Evolutionary conservation across 2,113 vertebrate species (phyloP), one percentile per base, ranked within the genome.

Genomic region (Sylvilagus bachmani): DNA sequence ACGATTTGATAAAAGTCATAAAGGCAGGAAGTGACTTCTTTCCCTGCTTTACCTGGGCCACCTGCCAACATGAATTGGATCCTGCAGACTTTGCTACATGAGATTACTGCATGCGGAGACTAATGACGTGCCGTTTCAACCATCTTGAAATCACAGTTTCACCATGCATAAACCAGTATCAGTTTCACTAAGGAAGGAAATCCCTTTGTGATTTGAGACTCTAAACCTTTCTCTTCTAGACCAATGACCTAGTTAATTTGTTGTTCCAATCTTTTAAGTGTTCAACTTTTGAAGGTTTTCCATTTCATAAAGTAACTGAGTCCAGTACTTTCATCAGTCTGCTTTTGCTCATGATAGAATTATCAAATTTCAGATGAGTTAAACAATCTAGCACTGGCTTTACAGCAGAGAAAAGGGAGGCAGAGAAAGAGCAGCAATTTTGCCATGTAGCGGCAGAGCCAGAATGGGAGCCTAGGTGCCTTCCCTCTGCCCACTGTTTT

Each of bases 281-380:
- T 94, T 91, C 71, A 93, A 67, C 29, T 94, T 58, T 74, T 96
- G 91, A 94, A 79, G 7, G 10, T n/a, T 90, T 79, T 79, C 36
- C 49, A 71, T 80, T 93, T 87, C 77, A 61, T 95, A 44, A 95
- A 92, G 44, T 92, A 81, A 86, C 29, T 86, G 51, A 3, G 24
- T 92, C 67, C 2, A 38, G 44, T 58, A 58, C 19, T 9, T 73
- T 61, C 67, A 67, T 44, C 74, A 24, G 24, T 75, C 71, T 79
- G 27, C 49, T 69, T 67, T 93, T 87, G 83, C 62, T 62, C 44
- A 62, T 62, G 29, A 84, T 53, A 78, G 66, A 89, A 93, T 77
- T 75, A 51, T 5, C 67, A 51, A 89, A 29, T 86, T 94, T 95
- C 10, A 80, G 44, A 27, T 89, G 36, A 49, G 25, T 67, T 77